Evolutionary conservation across 2,797 vertebrate genomes (phyloP), one percentile per base, ranked within the genome.

Genomic region (Mormyrops attenuatus): DNA sequence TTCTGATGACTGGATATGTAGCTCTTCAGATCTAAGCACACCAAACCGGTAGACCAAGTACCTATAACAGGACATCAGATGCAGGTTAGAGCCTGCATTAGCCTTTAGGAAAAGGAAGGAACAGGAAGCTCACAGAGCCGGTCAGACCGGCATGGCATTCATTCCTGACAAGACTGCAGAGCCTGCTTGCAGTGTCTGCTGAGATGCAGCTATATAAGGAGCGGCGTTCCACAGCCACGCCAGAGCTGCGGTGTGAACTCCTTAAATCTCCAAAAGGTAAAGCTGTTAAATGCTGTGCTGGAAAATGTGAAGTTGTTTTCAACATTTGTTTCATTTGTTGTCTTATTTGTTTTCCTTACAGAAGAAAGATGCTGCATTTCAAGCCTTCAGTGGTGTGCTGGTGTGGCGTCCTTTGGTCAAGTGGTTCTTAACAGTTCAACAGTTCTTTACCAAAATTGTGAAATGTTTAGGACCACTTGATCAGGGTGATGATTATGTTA

Each of bases 401-500:
- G 47, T 20, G 57, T 82, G 50, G 9, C 95, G 94, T 95, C 94
- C 92, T 94, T 91, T 95, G 97, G 96, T 95, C 94, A 93, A 97
- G 97, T 98, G 97, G 97, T 98, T 98, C 97, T 97, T 94, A 95
- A 97, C 96, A 98, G 96, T 98, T 98, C 97, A 97, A 98, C 97
- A 98, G 97, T 97, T 96, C 95, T 96, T 93, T 97, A 94, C 92
- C 73, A 94, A 95, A 95, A 97, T 97, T 98, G 97, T 97, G 97
- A 98, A 98, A 98, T 98, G 97, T 98, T 98, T 97, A 97, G 97
- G 97, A 98, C 97, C 97, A 98, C 97, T 98, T 97, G 97, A 95
- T 93, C 96, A 93, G 94, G 91, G 90, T 80, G 73, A 80, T 80
- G 13, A 80, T 80, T 80, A 41, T 44, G 73, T 80, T 5, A 80